A percentile compares a stretch with the other conserved stretches of the same genome.
Conservation (phyloP, 1,140 invertebrate genomes). For the Vanessa atalanta region DNA sequence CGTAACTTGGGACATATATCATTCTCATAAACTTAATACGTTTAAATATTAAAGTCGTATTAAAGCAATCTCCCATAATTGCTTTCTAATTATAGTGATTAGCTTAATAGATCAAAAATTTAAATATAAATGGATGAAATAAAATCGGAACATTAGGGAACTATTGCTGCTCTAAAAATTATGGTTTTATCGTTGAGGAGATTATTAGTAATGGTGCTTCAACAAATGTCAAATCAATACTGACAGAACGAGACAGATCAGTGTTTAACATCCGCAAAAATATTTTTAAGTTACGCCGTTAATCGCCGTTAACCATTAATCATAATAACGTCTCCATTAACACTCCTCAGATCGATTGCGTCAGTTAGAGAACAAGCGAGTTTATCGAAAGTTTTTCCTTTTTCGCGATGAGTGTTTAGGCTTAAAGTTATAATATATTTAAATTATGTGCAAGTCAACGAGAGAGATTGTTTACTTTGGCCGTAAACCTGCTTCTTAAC, state of each 20-base stretch:
- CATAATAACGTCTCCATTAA: conserved; percentile 19
- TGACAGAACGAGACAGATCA: no score
- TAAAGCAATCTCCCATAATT: conserved; percentile 10
- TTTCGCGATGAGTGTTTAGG: conserved; percentile 26
- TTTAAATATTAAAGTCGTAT: conserved; percentile 11
- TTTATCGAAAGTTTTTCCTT: conserved; percentile 44
- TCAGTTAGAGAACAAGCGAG: conserved; percentile 47
- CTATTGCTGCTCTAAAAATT: no score
- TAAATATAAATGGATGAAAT: conserved; percentile 14
- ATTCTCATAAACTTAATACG: conserved; percentile 8
- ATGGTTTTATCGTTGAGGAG: no score
- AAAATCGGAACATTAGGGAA: neutral
- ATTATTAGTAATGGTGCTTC: no score
- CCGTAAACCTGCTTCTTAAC: conserved; percentile 2
- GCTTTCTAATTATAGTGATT: neutral
- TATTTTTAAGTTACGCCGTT: no score
- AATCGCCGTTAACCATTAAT: neutral
- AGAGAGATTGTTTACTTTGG: conserved; percentile 26
- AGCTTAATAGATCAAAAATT: neutral
- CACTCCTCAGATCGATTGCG: conserved; percentile 38
- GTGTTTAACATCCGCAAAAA: no score
- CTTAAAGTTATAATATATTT: conserved; percentile 9
- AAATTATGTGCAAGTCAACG: conserved; percentile 1
- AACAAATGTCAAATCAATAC: no score
- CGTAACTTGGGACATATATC: neutral